Percentiles rank a stretch among this genome's conserved stretches.
Conservation (phyloP, 2,888 invertebrate genomes). For the Ichneumoninae sp. region DNA sequence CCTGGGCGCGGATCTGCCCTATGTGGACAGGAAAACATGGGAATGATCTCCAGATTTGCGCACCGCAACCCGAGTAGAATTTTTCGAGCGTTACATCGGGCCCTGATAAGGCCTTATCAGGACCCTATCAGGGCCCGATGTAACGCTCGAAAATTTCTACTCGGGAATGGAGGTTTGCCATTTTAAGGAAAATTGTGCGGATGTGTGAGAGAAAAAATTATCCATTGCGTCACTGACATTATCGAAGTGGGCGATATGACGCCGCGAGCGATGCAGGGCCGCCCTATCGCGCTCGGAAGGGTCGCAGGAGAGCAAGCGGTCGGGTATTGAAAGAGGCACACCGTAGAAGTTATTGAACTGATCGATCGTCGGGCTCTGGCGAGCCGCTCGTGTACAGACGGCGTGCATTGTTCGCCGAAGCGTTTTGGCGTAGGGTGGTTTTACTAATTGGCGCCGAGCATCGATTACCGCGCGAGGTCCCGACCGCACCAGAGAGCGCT, state of each 20-base stretch:
- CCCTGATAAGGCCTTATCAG: too few species aligned
- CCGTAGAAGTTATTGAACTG: conserved; percentile 59
- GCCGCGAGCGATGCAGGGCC: neutral
- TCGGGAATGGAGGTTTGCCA: neutral
- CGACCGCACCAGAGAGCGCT: conserved; percentile 54
- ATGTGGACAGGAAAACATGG: neutral
- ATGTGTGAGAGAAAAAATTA: neutral
- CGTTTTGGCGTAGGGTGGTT: conserved; percentile 75
- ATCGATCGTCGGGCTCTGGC: conserved; percentile 74
- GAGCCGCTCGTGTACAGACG: conserved; percentile 63
- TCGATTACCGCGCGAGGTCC: conserved; percentile 75
- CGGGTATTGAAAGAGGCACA: conserved; percentile 36
- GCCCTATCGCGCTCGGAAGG: neutral
- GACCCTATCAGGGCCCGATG: too few species aligned
- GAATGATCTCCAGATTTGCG: neutral
- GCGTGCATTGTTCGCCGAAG: conserved; percentile 77
- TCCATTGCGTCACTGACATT: too few species aligned
- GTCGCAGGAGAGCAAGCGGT: conserved; percentile 18
- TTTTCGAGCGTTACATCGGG: too few species aligned
- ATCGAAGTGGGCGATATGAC: too few species aligned
- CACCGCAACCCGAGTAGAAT: too few species aligned
- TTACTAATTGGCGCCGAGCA: conserved; percentile 80
- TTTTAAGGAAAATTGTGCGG: neutral
- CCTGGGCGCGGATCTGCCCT: neutral
- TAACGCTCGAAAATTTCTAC: too few species aligned